Conservation (phyloP, 2,113 vertebrate genomes). For the Trematocara variabile region DNA sequence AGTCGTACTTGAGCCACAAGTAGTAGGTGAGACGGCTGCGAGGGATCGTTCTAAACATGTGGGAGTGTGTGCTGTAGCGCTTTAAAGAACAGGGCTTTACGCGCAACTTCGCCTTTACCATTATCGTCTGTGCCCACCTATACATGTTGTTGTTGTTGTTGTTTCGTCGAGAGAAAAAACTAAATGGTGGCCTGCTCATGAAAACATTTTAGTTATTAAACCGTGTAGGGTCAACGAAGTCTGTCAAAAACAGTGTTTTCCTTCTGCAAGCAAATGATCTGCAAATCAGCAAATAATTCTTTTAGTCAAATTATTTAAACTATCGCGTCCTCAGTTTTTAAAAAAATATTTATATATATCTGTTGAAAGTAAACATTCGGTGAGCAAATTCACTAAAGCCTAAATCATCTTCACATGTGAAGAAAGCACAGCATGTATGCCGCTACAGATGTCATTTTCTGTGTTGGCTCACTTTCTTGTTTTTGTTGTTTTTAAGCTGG, state of each 20-base stretch:
- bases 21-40: neutral
- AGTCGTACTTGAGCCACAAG: neutral
- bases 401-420: neutral
- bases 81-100: neutral
- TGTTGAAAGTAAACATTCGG: neutral
- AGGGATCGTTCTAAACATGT: neutral
- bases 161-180: neutral
- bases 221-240: neutral
- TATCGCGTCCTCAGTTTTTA: neutral
- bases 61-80: neutral
- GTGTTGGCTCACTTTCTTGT: neutral
- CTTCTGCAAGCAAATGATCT: neutral
- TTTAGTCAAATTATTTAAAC: neutral
- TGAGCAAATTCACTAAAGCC: neutral
- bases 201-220: neutral
- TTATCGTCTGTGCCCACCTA: neutral
- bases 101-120: neutral
- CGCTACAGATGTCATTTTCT: neutral
- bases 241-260: neutral
- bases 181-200: neutral
- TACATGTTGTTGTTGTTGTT: neutral
- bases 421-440: neutral
- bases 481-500: neutral
- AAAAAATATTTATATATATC: no score
- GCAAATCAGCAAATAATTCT: neutral